phyloP scores from a whole-genome alignment of 1,140 invertebrate species.

The Cylas formicarius region DNA sequence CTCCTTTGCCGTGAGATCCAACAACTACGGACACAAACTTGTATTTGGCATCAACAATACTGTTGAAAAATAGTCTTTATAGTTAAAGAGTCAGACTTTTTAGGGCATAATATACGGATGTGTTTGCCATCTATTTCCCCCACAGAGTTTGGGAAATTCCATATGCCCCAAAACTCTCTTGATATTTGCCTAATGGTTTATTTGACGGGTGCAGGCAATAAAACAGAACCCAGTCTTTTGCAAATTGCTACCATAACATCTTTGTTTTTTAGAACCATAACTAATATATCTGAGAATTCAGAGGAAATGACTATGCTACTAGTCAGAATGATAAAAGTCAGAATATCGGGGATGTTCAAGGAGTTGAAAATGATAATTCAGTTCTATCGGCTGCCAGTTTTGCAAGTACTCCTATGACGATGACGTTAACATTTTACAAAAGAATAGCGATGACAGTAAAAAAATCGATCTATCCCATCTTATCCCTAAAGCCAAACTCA shows the following conservation, averaged over 20 bases:
- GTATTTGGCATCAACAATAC: slow-evolving; percentile 43
- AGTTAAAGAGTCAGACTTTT: slow-evolving; percentile 38
- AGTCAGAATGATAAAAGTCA: too few species aligned
- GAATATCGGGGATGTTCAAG: not conserved
- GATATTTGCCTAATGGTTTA: too few species aligned
- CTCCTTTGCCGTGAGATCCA: slow-evolving; percentile 39
- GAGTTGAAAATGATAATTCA: not conserved
- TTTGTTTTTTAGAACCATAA: slow-evolving; percentile 7
- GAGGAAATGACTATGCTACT: slow-evolving; percentile 2
- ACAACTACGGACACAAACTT: slow-evolving; percentile 44
- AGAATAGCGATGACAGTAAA: slow-evolving; percentile 3
- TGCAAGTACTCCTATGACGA: slow-evolving; percentile 3
- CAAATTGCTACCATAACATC: too few species aligned
- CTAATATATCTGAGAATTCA: slow-evolving; percentile 3
- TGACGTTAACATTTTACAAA: slow-evolving; percentile 7
- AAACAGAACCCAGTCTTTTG: too few species aligned
- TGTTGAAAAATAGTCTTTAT: slow-evolving; percentile 42
- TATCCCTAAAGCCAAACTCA: slow-evolving; percentile 2
- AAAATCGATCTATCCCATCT: slow-evolving; percentile 1
- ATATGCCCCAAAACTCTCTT: too few species aligned
- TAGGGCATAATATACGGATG: slow-evolving; percentile 21
- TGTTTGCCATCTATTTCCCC: slow-evolving; percentile 29
- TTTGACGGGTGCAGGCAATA: too few species aligned
- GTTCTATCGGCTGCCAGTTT: slow-evolving; percentile 3
- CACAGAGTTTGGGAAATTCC: slow-evolving; percentile 13